Percentiles rank a stretch among this genome's conserved stretches.
These are phyloP conservation scores for Pemphigus obesinymphae DNA, from an alignment of 1,140 invertebrate genomes.

Conservation along the genomic window DNA sequence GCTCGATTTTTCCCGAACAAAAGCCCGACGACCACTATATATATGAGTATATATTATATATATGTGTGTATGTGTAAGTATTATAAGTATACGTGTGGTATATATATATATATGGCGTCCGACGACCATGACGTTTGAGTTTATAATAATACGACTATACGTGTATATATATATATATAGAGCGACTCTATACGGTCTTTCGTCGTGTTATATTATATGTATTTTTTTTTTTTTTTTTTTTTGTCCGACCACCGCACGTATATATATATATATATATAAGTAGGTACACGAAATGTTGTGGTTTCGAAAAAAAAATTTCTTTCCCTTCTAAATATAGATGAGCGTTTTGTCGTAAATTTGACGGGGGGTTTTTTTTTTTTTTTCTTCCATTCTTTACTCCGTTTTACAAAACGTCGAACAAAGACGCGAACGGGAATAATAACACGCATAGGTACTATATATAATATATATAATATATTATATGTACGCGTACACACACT, in stretches of 20 bases:
- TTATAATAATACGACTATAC: neutral
- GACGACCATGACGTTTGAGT: constrained; percentile 2
- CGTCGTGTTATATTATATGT: neutral
- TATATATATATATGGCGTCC: too few species aligned
- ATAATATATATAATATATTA: too few species aligned
- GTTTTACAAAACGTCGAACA: neutral
- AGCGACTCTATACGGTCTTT: neutral
- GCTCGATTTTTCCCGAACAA: constrained; percentile 15
- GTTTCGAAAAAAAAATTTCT: neutral
- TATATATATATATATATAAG: neutral
- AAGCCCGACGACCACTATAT: neutral
- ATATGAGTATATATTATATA: neutral
- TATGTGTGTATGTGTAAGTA: too few species aligned
- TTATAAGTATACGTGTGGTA: too few species aligned
- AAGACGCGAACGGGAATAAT: neutral
- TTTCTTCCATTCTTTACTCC: neutral
- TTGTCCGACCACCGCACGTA: neutral
- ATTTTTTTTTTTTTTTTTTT: neutral
- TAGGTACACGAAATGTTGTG: neutral
- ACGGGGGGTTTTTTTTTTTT: too few species aligned
- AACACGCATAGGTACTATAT: neutral
- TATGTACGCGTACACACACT: neutral
- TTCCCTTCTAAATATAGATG: too few species aligned
- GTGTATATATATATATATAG: neutral
- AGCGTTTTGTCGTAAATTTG: neutral